A percentile compares a stretch with the other conserved stretches of the same genome.
These are phyloP conservation scores for Panopea generosa DNA, from an alignment of 2,888 invertebrate species.

Conservation along the genomic window DNA sequence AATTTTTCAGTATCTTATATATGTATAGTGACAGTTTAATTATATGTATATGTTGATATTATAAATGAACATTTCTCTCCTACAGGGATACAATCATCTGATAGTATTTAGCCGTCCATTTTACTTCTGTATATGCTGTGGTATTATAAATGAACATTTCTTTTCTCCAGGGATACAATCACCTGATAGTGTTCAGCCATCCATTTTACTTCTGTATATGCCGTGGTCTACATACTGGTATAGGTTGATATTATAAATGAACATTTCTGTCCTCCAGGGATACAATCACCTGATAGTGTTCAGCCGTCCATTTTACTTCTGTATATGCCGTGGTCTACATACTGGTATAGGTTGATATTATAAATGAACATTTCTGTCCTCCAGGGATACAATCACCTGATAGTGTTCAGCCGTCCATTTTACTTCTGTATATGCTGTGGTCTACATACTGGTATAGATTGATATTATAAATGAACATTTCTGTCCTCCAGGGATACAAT, in stretches of 20 bases:
- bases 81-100: slow-evolving; percentile 96
- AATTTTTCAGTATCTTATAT: no score
- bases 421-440: slow-evolving; percentile 94
- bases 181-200: slow-evolving; percentile 96
- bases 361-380: no score
- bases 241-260: no score
- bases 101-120: slow-evolving; percentile 97
- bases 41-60: no score
- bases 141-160: no score
- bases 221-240: no score
- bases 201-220: slow-evolving; percentile 97
- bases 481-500: slow-evolving; percentile 97
- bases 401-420: slow-evolving; percentile 96
- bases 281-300: slow-evolving; percentile 98
- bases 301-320: slow-evolving; percentile 97
- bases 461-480: no score
- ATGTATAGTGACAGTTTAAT: slow-evolving; percentile 90
- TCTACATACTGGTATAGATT: no score
- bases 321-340: slow-evolving; percentile 90
- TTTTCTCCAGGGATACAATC: slow-evolving; percentile 94
- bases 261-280: no score
- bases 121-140: slow-evolving; percentile 94
- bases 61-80: no score
- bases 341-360: no score
- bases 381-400: slow-evolving; percentile 97